A percentile compares a stretch with the other conserved stretches of the same genome.
Evolutionary conservation across 2,797 vertebrate genomes (phyloP).

Genomic region (Phrynocephalus vlangalii): DNA sequence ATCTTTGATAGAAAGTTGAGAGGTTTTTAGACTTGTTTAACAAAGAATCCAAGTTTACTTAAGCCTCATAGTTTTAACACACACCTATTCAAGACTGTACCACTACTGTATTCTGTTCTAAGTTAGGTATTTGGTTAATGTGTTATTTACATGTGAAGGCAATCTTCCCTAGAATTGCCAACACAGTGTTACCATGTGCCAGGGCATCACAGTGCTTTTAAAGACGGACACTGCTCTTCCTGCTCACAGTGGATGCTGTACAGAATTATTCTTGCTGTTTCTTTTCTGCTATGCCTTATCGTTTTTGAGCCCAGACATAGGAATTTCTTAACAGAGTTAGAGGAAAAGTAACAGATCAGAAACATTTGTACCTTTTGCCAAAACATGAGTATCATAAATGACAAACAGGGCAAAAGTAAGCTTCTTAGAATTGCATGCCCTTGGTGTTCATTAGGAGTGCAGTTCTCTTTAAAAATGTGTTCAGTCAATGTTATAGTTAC

Average conservation of each 20-base stretch:
- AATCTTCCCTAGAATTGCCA: conserved; percentile 72
- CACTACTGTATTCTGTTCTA: conserved; percentile 66
- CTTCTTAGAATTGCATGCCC: conserved; percentile 68
- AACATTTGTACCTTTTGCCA: conserved; percentile 70
- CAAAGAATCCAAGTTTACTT: conserved; percentile 71
- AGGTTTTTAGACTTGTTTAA: conserved; percentile 75
- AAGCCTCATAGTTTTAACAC: conserved; percentile 73
- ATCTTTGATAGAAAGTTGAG: conserved; percentile 37
- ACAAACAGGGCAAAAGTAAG: conserved; percentile 57
- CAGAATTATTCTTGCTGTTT: conserved; percentile 53
- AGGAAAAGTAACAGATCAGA: conserved; percentile 69
- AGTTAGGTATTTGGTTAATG: conserved; percentile 67
- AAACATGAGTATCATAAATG: conserved; percentile 71
- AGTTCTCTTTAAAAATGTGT: neutral
- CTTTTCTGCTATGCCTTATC: conserved; percentile 80
- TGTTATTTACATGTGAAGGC: conserved; percentile 63
- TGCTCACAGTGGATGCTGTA: conserved; percentile 26
- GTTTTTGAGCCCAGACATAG: conserved; percentile 76
- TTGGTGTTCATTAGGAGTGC: conserved; percentile 59
- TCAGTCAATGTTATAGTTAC: neutral
- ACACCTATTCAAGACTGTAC: conserved; percentile 68
- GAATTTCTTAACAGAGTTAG: conserved; percentile 80
- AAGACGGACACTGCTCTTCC: conserved; percentile 67
- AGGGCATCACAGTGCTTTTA: conserved; percentile 74
- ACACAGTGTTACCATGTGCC: conserved; percentile 71